A percentile compares a stretch with the other conserved stretches of the same genome.
Evolutionary conservation across 2,797 vertebrate genomes (phyloP).

Genomic region (Crenichthys baileyi): DNA sequence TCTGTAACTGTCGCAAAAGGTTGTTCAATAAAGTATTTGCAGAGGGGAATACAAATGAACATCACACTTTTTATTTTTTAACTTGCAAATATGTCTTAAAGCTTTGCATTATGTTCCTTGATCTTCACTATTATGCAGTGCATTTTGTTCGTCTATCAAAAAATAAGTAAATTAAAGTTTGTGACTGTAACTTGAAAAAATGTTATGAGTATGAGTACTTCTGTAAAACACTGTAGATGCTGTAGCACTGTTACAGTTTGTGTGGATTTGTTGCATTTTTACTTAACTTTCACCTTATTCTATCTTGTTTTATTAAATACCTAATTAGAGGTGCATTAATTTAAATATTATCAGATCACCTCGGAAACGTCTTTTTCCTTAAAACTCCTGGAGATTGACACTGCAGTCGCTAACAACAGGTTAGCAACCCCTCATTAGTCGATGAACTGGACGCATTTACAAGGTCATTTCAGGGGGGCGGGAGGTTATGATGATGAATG

Average conservation of each 20-base stretch:
- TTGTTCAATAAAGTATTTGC: not conserved
- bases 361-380: conserved; percentile 35
- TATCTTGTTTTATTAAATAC: conserved; percentile 1
- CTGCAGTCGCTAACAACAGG: conserved; percentile 71
- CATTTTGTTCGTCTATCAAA: not conserved
- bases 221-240: not conserved
- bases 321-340: conserved; percentile 27
- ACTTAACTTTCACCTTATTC: conserved; percentile 26
- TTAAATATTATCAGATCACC: conserved; percentile 46
- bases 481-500: conserved; percentile 78
- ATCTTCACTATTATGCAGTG: not conserved
- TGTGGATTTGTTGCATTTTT: conserved; percentile 29
- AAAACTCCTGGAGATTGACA: conserved; percentile 58
- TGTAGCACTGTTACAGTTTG: not conserved
- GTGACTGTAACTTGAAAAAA: not conserved
- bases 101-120: too few relatives aligned
- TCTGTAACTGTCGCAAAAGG: too few relatives aligned
- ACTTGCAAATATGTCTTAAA: not conserved
- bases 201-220: not conserved
- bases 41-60: not conserved
- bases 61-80: not conserved
- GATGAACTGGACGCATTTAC: conserved; percentile 69
- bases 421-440: conserved; percentile 76
- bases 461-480: conserved; percentile 71
- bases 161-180: not conserved